These are phyloP conservation scores for Xiphias gladius DNA, from an alignment of 2,113 vertebrate species.

Conservation along the genomic window DNA sequence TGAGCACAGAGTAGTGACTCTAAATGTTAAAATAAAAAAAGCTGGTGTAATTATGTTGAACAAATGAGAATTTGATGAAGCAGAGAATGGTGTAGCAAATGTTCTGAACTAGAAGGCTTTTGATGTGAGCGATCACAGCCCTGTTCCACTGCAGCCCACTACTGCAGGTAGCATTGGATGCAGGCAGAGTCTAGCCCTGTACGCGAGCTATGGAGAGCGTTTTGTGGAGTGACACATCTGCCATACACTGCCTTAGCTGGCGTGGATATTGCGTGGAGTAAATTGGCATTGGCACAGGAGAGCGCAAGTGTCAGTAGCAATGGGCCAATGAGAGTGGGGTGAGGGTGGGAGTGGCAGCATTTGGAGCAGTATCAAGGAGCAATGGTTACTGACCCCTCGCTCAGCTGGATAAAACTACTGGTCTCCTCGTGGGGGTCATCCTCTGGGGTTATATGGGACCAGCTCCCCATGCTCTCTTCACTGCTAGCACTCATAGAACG, in stretches of 20 bases:
- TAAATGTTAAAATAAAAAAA: too few species aligned
- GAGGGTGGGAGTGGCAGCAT: slow-evolving; percentile 70
- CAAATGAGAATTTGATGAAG: slow-evolving; percentile 59
- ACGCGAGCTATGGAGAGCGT: slow-evolving; percentile 57
- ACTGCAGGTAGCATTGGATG: slow-evolving; percentile 32
- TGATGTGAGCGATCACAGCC: slow-evolving; percentile 30
- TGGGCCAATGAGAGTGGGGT: slow-evolving; percentile 75
- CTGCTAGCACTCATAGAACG: slow-evolving; percentile 91
- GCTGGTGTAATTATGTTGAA: slow-evolving; percentile 7
- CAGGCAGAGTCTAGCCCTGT: slow-evolving; percentile 31
- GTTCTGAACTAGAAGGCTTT: slow-evolving; percentile 38
- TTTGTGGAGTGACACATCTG: slow-evolving; percentile 48
- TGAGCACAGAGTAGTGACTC: slow-evolving; percentile 10
- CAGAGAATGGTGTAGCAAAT: slow-evolving; percentile 53
- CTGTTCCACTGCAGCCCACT: slow-evolving; percentile 23
- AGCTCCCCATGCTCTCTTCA: slow-evolving; percentile 95
- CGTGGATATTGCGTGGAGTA: slow-evolving; percentile 45
- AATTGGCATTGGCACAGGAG: slow-evolving; percentile 56
- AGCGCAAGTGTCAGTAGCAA: slow-evolving; percentile 69
- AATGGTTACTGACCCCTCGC: slow-evolving; percentile 89
- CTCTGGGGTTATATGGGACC: slow-evolving; percentile 94
- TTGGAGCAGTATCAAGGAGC: slow-evolving; percentile 65
- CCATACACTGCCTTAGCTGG: slow-evolving; percentile 51
- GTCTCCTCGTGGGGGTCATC: slow-evolving; percentile 95
- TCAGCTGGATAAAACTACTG: slow-evolving; percentile 96